Evolutionary conservation across 2,888 invertebrate species (phyloP).

Genomic region (Operophtera brumata): DNA sequence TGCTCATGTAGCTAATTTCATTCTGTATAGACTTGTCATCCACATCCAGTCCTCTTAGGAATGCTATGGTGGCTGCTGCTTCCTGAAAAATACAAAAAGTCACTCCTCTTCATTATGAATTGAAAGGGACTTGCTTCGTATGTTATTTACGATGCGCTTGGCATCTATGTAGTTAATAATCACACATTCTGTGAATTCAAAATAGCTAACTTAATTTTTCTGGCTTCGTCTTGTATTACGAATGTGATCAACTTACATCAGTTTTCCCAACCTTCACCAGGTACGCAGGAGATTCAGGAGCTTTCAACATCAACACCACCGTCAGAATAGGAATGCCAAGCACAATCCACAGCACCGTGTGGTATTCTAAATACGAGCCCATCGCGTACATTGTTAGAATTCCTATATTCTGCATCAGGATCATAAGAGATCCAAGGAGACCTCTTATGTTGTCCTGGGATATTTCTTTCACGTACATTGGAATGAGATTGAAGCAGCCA

Average conservation of each 20-base stretch:
- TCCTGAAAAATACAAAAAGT: constrained; percentile 41
- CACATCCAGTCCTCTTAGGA: constrained; percentile 51
- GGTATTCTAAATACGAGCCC: constrained; percentile 56
- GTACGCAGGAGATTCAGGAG: constrained; percentile 64
- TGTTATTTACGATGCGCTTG: not conserved
- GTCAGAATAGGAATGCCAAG: constrained; percentile 48
- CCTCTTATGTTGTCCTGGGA: constrained; percentile 61
- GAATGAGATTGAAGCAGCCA: constrained; percentile 55
- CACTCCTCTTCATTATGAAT: not conserved
- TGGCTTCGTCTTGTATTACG: too few species aligned
- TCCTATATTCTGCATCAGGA: constrained; percentile 53
- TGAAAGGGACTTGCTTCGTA: not conserved
- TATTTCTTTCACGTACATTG: constrained; percentile 63
- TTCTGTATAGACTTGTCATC: constrained; percentile 49
- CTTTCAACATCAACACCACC: constrained; percentile 49
- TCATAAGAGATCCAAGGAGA: constrained; percentile 50
- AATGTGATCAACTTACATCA: constrained; percentile 44
- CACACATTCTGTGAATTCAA: not conserved
- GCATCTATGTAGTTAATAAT: not conserved
- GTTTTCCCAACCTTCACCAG: constrained; percentile 54
- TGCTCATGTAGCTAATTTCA: constrained; percentile 53
- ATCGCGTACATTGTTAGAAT: constrained; percentile 55
- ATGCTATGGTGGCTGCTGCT: constrained; percentile 52
- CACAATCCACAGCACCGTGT: constrained; percentile 49
- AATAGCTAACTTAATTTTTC: too few species aligned